These are phyloP conservation scores for Hydraecia micacea DNA, from an alignment of 2,888 invertebrate genomes.

Conservation along the genomic window DNA sequence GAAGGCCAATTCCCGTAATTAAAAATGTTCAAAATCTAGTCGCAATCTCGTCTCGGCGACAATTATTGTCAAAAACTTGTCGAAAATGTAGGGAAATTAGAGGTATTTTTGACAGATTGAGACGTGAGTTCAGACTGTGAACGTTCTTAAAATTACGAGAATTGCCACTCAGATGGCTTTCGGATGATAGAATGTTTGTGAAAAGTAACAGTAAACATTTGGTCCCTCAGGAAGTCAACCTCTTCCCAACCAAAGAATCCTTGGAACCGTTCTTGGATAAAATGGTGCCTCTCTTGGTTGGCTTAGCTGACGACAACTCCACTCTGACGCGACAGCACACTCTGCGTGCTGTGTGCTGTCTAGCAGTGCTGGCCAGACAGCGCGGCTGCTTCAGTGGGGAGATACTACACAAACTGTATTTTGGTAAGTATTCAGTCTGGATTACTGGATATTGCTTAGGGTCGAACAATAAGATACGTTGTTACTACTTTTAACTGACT, in stretches of 20 bases:
- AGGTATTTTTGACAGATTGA: too few species aligned
- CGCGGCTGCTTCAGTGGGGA: constrained; percentile 85
- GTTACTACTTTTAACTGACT: neutral
- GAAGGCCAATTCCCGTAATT: too few species aligned
- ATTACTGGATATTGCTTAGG: neutral
- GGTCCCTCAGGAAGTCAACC: constrained; percentile 76
- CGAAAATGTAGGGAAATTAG: too few species aligned
- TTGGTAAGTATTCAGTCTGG: constrained; percentile 81
- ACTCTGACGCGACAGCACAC: constrained; percentile 91
- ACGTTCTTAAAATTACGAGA: too few species aligned
- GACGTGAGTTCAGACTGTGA: too few species aligned
- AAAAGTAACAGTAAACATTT: neutral
- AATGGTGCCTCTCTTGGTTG: constrained; percentile 90
- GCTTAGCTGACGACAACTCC: constrained; percentile 92
- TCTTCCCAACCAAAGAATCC: constrained; percentile 87
- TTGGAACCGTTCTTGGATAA: constrained; percentile 86
- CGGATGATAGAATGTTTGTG: neutral
- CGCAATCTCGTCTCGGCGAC: too few species aligned
- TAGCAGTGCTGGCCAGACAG: constrained; percentile 81
- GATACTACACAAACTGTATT: constrained; percentile 91
- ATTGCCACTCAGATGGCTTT: neutral
- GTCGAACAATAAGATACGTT: neutral
- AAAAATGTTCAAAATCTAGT: too few species aligned
- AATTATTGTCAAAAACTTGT: too few species aligned
- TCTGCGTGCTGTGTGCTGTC: constrained; percentile 88